phyloP scores from a whole-genome alignment of 2,797 vertebrate genomes.

The Alcedo atthis region DNA sequence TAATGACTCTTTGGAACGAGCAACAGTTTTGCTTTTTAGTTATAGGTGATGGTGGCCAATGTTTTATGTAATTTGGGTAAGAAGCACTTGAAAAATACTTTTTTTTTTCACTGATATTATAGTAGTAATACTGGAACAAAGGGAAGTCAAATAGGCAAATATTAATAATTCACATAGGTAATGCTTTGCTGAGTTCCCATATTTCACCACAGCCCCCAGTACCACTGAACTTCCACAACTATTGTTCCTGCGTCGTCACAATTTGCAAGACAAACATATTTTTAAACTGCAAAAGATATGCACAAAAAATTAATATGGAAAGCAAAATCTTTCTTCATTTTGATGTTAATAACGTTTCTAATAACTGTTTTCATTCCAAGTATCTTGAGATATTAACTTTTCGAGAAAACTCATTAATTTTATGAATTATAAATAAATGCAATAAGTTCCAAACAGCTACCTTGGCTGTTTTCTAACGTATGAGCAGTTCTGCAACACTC shows the following conservation, averaged over 20 bases:
- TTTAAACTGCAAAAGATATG: background rate
- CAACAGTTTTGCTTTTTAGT: background rate
- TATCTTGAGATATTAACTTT: background rate
- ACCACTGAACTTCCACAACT: background rate
- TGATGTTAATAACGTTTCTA: background rate
- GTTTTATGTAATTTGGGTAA: background rate
- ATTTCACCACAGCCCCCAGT: background rate
- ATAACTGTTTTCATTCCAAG: background rate
- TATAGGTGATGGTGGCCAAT: background rate
- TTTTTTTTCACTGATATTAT: background rate
- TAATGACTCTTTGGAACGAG: background rate
- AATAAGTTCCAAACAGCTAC: slow-evolving; percentile 1
- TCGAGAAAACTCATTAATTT: slow-evolving; percentile 17
- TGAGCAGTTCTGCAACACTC: background rate
- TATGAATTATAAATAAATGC: slow-evolving; percentile 11
- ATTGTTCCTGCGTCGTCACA: rapidly evolving
- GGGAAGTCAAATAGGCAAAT: background rate
- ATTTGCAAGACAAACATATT: background rate
- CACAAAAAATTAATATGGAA: background rate
- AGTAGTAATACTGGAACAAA: background rate
- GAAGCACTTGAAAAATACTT: background rate
- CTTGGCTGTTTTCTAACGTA: background rate
- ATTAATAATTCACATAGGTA: background rate
- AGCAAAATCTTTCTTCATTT: background rate
- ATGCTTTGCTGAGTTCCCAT: background rate